phyloP scores from a whole-genome alignment of 2,888 invertebrate species.

The Lasioglossum villosulum region DNA sequence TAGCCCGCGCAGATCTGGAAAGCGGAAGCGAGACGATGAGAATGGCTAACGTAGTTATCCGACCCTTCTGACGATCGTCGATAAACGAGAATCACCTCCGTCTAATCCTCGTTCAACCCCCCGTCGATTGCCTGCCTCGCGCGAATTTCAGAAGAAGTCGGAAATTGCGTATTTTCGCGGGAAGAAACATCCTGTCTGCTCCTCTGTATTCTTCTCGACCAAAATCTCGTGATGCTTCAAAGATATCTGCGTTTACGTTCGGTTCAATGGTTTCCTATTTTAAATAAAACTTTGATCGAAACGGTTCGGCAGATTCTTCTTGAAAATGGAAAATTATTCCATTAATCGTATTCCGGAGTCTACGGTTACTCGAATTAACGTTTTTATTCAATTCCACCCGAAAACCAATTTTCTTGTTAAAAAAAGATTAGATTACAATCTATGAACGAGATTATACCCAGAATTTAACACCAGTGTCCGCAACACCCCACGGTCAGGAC shows the following conservation, averaged over 20 bases:
- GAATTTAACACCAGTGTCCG: neutral
- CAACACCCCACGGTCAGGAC: neutral
- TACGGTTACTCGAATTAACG: too few species aligned
- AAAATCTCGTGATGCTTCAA: neutral
- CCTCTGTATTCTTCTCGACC: neutral
- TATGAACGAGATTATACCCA: neutral
- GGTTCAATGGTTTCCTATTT: neutral
- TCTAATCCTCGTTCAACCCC: conserved; percentile 53
- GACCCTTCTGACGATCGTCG: conserved; percentile 66
- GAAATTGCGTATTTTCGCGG: conserved; percentile 63
- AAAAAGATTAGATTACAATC: neutral
- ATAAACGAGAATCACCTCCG: conserved; percentile 68
- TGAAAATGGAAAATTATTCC: neutral
- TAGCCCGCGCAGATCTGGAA: conserved; percentile 60
- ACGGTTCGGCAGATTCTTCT: neutral
- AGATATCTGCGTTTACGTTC: neutral
- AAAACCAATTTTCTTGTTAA: neutral
- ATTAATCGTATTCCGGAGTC: too few species aligned
- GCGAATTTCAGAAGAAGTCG: conserved; percentile 59
- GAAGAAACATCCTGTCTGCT: conserved; percentile 11
- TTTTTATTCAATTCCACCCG: too few species aligned
- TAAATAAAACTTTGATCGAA: neutral
- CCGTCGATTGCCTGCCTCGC: conserved; percentile 25
- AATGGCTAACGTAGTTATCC: conserved; percentile 67
- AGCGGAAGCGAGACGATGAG: conserved; percentile 60